Percentiles rank a stretch among this genome's conserved stretches.
Evolutionary conservation across 2,113 vertebrate species (phyloP).

Genomic region (Marmota monax): DNA sequence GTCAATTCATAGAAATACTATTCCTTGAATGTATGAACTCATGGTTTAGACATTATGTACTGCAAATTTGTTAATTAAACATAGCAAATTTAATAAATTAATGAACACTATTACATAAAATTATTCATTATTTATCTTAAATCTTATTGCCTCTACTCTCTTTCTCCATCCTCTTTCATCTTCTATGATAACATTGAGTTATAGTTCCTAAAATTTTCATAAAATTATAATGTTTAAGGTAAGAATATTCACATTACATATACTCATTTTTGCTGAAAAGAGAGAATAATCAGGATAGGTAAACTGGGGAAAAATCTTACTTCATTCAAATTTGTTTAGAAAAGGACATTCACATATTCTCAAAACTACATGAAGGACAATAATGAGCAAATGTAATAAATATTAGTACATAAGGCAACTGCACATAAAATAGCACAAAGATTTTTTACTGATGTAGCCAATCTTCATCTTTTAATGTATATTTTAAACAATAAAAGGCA

Average conservation of each 20-base stretch:
- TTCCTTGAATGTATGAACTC: not conserved
- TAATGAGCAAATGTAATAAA: not conserved
- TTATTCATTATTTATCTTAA: not conserved
- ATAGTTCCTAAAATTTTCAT: not conserved
- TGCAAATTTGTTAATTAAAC: not conserved
- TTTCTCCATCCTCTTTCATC: not conserved
- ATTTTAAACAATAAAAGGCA: not conserved
- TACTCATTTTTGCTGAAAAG: not conserved
- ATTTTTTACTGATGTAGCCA: not conserved
- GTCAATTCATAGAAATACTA: not conserved
- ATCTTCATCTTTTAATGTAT: not conserved
- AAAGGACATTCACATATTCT: not conserved
- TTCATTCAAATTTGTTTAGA: not conserved
- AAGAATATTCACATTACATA: not conserved
- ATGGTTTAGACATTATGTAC: not conserved
- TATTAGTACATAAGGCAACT: not conserved
- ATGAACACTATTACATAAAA: not conserved
- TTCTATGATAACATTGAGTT: not conserved
- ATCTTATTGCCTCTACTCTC: not conserved
- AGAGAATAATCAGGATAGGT: not conserved
- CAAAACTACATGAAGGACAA: not conserved
- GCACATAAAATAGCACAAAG: not conserved
- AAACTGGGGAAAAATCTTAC: slow-evolving; percentile 13
- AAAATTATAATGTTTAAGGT: not conserved
- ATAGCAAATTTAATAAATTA: not conserved